phyloP scores from a whole-genome alignment of 1,140 invertebrate species.

The Drosophila navojoa region DNA sequence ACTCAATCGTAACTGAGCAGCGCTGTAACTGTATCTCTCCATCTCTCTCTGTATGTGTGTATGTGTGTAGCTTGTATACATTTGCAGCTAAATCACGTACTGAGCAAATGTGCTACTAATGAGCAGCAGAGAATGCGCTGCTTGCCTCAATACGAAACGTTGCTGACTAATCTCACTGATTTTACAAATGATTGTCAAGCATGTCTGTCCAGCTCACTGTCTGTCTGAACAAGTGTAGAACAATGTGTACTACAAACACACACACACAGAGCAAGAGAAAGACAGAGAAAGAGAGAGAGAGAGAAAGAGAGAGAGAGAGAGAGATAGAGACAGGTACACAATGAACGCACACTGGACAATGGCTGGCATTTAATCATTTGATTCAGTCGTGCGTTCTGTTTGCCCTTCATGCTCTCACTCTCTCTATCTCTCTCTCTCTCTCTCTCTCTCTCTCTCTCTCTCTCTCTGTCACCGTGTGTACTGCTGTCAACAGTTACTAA shows the following conservation, averaged over 20 bases:
- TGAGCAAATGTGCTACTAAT: conserved; percentile 78
- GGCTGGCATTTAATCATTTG: conserved; percentile 61
- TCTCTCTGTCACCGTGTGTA: not conserved
- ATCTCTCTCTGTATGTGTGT: not conserved
- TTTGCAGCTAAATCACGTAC: conserved; percentile 81
- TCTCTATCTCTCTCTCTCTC: not conserved
- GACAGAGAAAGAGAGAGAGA: not conserved
- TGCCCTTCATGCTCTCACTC: conserved; percentile 10
- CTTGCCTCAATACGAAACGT: conserved; percentile 13
- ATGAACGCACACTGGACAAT: conserved; percentile 16
- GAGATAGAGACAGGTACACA: not conserved
- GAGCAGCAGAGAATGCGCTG: conserved; percentile 58
- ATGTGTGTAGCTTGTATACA: conserved; percentile 29
- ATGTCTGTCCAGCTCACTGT: conserved; percentile 26
- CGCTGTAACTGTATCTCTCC: not conserved
- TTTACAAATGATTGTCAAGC: conserved; percentile 69
- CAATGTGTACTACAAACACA: conserved; percentile 12
- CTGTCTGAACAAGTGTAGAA: conserved; percentile 2
- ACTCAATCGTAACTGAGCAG: too few species aligned
- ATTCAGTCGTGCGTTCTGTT: conserved; percentile 30
- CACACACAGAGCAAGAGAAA: not conserved
- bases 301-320: not conserved
- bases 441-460: not conserved
- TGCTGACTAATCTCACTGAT: conserved; percentile 71
- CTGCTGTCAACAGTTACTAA: conserved; percentile 33